Evolutionary conservation across 2,888 invertebrate genomes (phyloP).

Genomic region (Anodontia alba): DNA sequence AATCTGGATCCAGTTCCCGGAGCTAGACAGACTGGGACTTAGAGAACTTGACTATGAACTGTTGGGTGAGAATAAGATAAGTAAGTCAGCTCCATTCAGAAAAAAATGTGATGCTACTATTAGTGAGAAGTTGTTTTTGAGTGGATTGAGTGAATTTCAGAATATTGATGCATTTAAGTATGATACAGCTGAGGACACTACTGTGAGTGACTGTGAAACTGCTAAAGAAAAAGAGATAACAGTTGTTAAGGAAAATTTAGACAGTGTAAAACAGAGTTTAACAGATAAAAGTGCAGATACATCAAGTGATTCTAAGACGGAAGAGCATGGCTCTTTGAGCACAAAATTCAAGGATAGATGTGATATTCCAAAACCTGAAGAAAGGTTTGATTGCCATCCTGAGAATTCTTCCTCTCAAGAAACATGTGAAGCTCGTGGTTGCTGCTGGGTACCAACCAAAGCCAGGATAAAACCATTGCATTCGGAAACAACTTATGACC

Average conservation of each 20-base stretch:
- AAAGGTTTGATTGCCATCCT: conserved; percentile 75
- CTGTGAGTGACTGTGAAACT: neutral
- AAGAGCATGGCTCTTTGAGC: neutral
- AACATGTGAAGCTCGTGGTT: conserved; percentile 65
- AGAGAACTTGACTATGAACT: neutral
- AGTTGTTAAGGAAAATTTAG: neutral
- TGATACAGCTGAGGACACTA: neutral
- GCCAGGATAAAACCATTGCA: conserved; percentile 26
- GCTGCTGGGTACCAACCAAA: conserved; percentile 65
- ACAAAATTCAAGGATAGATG: conserved; percentile 16
- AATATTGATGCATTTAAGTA: conserved; percentile 3
- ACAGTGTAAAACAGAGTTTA: neutral
- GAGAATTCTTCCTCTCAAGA: conserved; percentile 47
- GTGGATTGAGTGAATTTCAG: conserved; percentile 10
- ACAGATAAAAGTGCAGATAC: neutral
- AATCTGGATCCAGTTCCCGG: conserved; percentile 19
- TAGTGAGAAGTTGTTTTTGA: neutral
- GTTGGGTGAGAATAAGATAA: neutral
- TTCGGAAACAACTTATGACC: neutral
- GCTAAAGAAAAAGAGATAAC: neutral
- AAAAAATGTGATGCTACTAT: neutral
- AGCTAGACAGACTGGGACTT: neutral
- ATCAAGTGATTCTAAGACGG: neutral
- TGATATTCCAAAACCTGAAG: conserved; percentile 38
- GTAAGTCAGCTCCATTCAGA: neutral